These are phyloP conservation scores for Cataglyphis albicans DNA, from an alignment of 2,888 invertebrate species.

Conservation along the genomic window DNA sequence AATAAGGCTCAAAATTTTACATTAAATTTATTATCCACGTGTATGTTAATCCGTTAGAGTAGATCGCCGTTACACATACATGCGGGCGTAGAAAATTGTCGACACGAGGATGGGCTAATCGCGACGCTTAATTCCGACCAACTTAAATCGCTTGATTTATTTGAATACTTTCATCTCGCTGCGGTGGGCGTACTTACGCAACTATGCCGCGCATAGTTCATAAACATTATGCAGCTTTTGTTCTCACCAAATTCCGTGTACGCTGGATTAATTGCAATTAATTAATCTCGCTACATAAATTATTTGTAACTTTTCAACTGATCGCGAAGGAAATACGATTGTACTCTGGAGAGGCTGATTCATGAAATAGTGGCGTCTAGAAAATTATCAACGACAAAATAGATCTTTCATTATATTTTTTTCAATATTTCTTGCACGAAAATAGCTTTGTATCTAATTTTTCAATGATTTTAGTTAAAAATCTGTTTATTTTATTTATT, in stretches of 20 bases:
- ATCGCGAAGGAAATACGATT: neutral
- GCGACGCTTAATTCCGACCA: slow-evolving; percentile 69
- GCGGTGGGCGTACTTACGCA: slow-evolving; percentile 74
- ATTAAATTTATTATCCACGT: neutral
- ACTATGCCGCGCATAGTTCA: slow-evolving; percentile 75
- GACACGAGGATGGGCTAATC: slow-evolving; percentile 12
- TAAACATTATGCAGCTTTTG: slow-evolving; percentile 56
- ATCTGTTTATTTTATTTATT: neutral
- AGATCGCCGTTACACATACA: neutral
- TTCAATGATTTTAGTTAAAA: neutral
- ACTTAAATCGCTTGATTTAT: slow-evolving; percentile 73
- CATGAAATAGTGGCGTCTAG: neutral
- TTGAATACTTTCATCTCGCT: slow-evolving; percentile 53
- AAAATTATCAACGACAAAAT: neutral
- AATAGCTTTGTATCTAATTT: neutral
- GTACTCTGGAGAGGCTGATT: neutral
- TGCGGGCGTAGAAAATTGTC: neutral
- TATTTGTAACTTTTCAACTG: neutral
- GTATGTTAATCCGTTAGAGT: neutral
- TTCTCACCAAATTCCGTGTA: slow-evolving; percentile 58
- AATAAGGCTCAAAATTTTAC: neutral
- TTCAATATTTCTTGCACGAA: neutral
- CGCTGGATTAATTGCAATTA: slow-evolving; percentile 59
- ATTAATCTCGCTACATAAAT: slow-evolving; percentile 30
- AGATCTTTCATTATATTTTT: neutral